These are phyloP conservation scores for Monodelphis domestica DNA, from an alignment of 2,797 vertebrate genomes.

Conservation along the genomic window DNA sequence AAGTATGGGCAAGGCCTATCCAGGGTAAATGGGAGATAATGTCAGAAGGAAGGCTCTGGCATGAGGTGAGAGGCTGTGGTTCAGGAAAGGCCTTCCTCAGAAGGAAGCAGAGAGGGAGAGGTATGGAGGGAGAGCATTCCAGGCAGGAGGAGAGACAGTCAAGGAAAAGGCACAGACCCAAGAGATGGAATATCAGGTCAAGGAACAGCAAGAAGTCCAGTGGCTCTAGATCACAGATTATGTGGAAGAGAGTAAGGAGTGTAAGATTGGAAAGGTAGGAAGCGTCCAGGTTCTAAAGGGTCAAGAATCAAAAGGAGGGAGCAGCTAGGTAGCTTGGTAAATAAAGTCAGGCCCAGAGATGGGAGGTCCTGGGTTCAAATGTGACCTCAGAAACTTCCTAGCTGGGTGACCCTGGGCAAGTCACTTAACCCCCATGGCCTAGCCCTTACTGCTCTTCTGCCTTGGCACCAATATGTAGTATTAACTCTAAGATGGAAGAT, in stretches of 20 bases:
- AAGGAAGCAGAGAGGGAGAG: background rate
- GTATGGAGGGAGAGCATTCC: no score
- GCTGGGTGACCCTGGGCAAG: no score
- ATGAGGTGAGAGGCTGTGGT: background rate
- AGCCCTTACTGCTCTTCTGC: no score
- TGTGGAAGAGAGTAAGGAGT: background rate
- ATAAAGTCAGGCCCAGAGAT: no score
- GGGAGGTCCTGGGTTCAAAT: no score
- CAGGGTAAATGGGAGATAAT: background rate
- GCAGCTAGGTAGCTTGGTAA: no score
- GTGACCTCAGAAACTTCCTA: no score
- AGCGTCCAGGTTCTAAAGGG: background rate
- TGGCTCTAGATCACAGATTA: background rate
- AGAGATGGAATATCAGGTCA: no score
- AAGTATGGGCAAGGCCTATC: background rate
- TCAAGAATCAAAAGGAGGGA: no score
- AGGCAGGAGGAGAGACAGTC: background rate
- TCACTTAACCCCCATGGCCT: no score
- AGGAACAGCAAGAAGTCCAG: background rate
- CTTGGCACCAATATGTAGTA: no score
- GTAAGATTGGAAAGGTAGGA: background rate
- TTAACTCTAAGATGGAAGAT: no score
- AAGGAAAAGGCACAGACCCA: background rate
- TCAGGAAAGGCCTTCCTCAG: background rate
- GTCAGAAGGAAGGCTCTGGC: background rate